Conservation (phyloP, 2,113 vertebrate genomes). For the Monopterus albus region DNA sequence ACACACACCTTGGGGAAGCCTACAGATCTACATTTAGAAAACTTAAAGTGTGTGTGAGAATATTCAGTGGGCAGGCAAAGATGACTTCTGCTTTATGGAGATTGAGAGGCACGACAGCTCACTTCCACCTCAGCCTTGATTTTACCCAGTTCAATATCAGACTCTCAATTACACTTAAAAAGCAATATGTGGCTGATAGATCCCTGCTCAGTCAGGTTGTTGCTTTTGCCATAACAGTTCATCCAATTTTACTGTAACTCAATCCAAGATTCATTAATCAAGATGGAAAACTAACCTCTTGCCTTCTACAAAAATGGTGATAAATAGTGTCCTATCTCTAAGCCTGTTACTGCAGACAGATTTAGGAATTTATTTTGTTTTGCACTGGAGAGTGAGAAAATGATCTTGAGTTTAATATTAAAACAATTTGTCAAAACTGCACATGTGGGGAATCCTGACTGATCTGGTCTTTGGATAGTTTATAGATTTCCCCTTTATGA, state of each 20-base stretch:
- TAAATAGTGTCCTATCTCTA: conserved; percentile 20
- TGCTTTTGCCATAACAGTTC: conserved; percentile 27
- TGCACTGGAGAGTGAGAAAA: conserved; percentile 16
- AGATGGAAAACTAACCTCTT: conserved; percentile 19
- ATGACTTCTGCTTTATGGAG: conserved; percentile 23
- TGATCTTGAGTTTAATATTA: conserved; percentile 56
- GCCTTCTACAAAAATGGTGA: conserved; percentile 25
- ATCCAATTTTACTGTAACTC: not conserved
- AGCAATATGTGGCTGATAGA: conserved; percentile 49
- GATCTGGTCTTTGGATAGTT: not conserved
- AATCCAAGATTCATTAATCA: conserved; percentile 52
- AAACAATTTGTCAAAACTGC: conserved; percentile 64
- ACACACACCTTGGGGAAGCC: conserved; percentile 10
- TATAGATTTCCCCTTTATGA: conserved; percentile 1
- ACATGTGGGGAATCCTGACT: not conserved
- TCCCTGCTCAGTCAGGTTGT: conserved; percentile 34
- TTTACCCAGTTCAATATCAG: conserved; percentile 28
- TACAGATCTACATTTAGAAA: conserved; percentile 23
- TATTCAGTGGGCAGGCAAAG: not conserved
- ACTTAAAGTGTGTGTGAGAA: conserved; percentile 32
- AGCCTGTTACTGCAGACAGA: conserved; percentile 45
- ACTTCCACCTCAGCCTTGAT: conserved; percentile 16
- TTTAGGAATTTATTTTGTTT: conserved; percentile 39
- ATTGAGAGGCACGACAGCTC: not conserved
- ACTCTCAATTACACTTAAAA: conserved; percentile 11